Base-by-base conservation (phyloP, 2,113 vertebrate species). In the Isichthys henryi region DNA sequence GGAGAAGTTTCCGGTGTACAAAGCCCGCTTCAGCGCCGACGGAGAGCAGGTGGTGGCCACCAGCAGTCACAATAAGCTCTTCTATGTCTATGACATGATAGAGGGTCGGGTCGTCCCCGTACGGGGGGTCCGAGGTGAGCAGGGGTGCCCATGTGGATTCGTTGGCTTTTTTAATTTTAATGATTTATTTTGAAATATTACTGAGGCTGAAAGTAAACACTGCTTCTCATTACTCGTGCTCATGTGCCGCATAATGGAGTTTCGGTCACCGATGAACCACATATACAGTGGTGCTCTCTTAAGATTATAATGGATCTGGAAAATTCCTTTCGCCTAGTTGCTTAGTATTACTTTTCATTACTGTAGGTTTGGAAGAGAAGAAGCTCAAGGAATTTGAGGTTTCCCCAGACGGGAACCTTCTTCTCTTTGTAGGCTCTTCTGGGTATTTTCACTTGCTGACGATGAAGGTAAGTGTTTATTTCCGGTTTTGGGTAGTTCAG, bases 21-120 rank as follows among this genome's bases (percentile, higher is more conserved):
- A 95, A 48, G 97, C 98, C 46, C 91, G 19, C 70, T 99, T 99
- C 93, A 98, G 95, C 89, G 89, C 92, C 9, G 96, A 97, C 77
- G 98, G 98, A 1, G 96, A 98, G 58, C 94, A 95, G 80, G 95
- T 99, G 93, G 95, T 99, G 91, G 98, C 97, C 87, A 99, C 97
- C 0, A 96, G 97, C 56, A 90, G 95, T 46, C 96, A 90, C 82
- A 97, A 97, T 92, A 98, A 95, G 82, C 94, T 97, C 93, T 98
- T 99, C 94, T 99, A 99, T 92, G 92, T 98, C 85, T 99, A 99
- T 83, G 97, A 99, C 92, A 99, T 99, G 98, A 96, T 99, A 94
- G 96, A 95, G 92, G 98, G 98, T 82, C 96, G 91, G 0, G 92
- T 99, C 56, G 94, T 93, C 90, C 97, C 97, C 0, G 94, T 99